Percentiles rank a stretch among this genome's conserved stretches.
phyloP scores from a whole-genome alignment of 2,113 vertebrate species.

The Pelobates fuscus region DNA sequence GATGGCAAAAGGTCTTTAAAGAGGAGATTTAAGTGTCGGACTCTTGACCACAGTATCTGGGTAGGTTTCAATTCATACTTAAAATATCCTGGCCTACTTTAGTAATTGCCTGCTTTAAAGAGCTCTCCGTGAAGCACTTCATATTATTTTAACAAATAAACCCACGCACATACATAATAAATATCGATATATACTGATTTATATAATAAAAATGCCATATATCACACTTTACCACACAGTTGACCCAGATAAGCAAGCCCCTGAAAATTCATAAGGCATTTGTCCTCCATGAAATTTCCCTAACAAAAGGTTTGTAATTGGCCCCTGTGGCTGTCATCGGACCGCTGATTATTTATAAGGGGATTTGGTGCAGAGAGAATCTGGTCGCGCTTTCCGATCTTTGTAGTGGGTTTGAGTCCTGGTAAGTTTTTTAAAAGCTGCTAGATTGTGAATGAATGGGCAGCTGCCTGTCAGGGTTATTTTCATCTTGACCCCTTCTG shows the following conservation, averaged over 20 bases:
- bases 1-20: constrained; percentile 16
- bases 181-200: too few relatives aligned
- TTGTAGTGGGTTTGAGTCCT: constrained; percentile 1
- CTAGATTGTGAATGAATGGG: background rate
- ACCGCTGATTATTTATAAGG: constrained; percentile 29
- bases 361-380: constrained; percentile 27
- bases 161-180: too few relatives aligned
- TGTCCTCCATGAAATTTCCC: constrained; percentile 21
- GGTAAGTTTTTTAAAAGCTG: background rate
- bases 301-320: constrained; percentile 45
- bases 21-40: constrained; percentile 41
- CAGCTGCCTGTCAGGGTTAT: constrained; percentile 19
- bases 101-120: too few relatives aligned
- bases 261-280: constrained; percentile 42
- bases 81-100: background rate
- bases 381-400: constrained; percentile 21
- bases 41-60: constrained; percentile 28
- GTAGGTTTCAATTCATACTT: constrained; percentile 15
- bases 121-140: too few relatives aligned
- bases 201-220: background rate
- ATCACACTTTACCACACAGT: background rate
- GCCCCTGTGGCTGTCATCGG: constrained; percentile 17
- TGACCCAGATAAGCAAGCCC: background rate
- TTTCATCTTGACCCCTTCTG: background rate
- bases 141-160: too few relatives aligned